Evolutionary conservation across 2,797 vertebrate species (phyloP), one percentile per base, ranked within the genome.

Genomic region (Acridotheres tristis): DNA sequence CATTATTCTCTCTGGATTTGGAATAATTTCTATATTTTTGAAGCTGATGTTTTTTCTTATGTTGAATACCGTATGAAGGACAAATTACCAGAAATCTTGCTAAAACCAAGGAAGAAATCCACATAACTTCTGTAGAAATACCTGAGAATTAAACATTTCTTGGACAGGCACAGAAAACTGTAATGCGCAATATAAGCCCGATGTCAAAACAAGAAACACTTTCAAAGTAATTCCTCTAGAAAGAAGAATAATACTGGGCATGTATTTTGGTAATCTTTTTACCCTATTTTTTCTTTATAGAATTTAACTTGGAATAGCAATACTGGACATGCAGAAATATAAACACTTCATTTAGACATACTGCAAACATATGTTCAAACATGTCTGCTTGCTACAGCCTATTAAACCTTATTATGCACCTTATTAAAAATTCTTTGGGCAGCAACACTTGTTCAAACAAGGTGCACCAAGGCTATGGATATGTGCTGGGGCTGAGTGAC

Each of bases 381-480:
- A 73, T 0, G 29, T 53, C 79, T 88, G 38, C 58, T 94, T 75
- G 69, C 40, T 92, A 69, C 51, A 88, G 16, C 53, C 79, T 83
- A 81, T 89, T 83, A 92, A 92, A 93, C 68, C 89, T 94, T 74
- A 85, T 87, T 92, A 85, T 25, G 43, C 40, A 89, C 43, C 69
- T 89, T 85, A 95, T 87, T 94, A 95, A 92, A 94, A 80, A 83
- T 80, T 78, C 68, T 85, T 89, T 89, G 47, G 88, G 84, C 55
- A 71, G 65, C 38, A 85, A 48, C 51, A 58, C 75, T 89, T 90
- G 68, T 77, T 89, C 86, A 90, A 93, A 93, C 57, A 82, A 74
- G 85, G 74, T 79, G 50, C 72, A 85, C 54, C 23, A 38, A 45
- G 32, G 29, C 75, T 78, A 5, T 62, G 69, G 91, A 29, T 65